These are phyloP conservation scores for Ammospiza caudacuta DNA, from an alignment of 2,113 vertebrate genomes.

Conservation along the genomic window DNA sequence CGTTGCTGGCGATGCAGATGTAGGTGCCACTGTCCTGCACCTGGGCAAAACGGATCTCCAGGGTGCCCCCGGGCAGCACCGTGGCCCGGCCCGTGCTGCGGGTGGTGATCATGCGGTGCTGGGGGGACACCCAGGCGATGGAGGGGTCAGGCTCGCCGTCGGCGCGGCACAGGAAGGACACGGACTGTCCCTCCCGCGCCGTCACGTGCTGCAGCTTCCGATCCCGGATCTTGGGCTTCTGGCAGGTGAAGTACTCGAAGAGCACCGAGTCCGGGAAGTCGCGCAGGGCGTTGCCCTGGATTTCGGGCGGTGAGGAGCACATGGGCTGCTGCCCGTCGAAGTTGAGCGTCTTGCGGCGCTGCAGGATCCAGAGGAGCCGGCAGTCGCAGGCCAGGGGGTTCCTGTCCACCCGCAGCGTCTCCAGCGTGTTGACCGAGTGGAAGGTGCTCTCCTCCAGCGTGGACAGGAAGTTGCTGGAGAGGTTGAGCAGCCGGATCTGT, in stretches of 20 bases:
- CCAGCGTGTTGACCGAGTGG: conserved; percentile 92
- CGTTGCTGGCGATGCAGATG: conserved; percentile 97
- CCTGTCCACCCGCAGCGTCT: conserved; percentile 89
- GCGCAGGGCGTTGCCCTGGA: conserved; percentile 87
- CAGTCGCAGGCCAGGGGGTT: conserved; percentile 97
- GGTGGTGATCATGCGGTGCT: conserved; percentile 86
- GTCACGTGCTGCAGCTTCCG: conserved; percentile 88
- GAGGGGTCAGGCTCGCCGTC: conserved; percentile 90
- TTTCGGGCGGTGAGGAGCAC: conserved; percentile 85
- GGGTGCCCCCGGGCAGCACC: conserved; percentile 87
- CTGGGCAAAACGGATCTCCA: conserved; percentile 89
- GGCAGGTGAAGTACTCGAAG: conserved; percentile 96
- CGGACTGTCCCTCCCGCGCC: conserved; percentile 84
- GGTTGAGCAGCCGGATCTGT: conserved; percentile 92
- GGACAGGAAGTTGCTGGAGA: conserved; percentile 89
- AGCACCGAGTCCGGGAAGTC: conserved; percentile 89
- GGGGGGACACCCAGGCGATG: conserved; percentile 94
- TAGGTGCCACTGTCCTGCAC: conserved; percentile 94
- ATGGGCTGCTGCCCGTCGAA: conserved; percentile 88
- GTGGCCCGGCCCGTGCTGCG: conserved; percentile 82
- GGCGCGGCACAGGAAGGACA: conserved; percentile 89
- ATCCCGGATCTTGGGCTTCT: conserved; percentile 93
- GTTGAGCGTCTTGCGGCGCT: conserved; percentile 92
- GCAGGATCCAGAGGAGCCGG: conserved; percentile 95
- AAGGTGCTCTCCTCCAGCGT: conserved; percentile 92